These are phyloP conservation scores for Micrasema minimum DNA, from an alignment of 1,140 invertebrate species.

Conservation along the genomic window DNA sequence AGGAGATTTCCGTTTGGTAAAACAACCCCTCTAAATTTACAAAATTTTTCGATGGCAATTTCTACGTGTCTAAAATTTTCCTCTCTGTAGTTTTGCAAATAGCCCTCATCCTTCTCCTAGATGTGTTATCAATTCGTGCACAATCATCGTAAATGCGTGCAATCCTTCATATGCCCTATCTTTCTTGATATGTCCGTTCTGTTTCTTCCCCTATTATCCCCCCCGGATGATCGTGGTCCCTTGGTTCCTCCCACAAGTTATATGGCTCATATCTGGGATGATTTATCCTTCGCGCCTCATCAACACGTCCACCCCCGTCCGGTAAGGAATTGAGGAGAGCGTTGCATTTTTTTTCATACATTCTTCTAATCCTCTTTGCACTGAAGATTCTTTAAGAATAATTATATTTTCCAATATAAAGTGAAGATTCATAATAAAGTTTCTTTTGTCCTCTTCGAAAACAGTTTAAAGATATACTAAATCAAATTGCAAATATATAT, in stretches of 20 bases:
- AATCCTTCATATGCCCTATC: conserved; percentile 22
- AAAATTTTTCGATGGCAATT: neutral
- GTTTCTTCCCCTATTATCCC: neutral
- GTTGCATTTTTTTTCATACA: too few species aligned
- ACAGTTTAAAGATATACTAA: too few species aligned
- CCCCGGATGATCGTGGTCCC: neutral
- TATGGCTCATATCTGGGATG: neutral
- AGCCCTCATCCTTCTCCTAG: neutral
- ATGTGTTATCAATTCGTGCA: conserved; percentile 26
- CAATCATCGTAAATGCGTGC: conserved; percentile 22
- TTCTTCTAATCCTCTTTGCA: too few species aligned
- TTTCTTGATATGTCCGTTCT: conserved; percentile 3
- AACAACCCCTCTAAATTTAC: too few species aligned
- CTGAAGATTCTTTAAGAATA: too few species aligned
- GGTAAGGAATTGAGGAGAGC: neutral
- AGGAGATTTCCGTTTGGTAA: too few species aligned
- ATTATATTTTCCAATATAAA: too few species aligned
- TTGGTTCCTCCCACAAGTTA: neutral
- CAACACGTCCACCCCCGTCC: conserved; percentile 12
- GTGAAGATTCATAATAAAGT: too few species aligned
- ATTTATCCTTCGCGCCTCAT: conserved; percentile 26
- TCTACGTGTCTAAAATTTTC: neutral
- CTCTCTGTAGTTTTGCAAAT: neutral
- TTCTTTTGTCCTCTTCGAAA: too few species aligned
- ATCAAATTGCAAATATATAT: too few species aligned